Evolutionary conservation across 2,113 vertebrate species (phyloP).

Genomic region (Cranoglanis bouderius): DNA sequence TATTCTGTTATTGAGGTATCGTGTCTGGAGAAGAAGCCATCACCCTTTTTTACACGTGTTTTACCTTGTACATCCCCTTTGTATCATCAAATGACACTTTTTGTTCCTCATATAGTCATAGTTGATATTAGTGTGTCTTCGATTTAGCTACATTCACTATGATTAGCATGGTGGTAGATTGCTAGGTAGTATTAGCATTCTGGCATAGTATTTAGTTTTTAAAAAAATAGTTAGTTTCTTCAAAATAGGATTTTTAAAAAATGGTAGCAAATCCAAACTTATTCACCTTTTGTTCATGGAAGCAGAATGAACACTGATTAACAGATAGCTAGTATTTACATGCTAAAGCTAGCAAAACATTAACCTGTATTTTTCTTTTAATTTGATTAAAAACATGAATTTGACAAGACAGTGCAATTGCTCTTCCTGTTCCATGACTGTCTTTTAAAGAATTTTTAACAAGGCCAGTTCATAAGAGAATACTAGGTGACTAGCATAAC

Average conservation of each 20-base stretch:
- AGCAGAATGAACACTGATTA: background rate
- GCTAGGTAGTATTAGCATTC: background rate
- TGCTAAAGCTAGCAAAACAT: background rate
- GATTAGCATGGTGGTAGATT: background rate
- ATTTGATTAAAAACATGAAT: background rate
- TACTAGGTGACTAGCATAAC: background rate
- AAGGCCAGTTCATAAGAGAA: background rate
- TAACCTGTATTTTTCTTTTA: background rate
- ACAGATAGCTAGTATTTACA: background rate
- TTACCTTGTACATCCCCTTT: background rate
- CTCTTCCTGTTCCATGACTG: background rate
- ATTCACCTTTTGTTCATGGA: background rate
- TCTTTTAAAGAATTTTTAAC: background rate
- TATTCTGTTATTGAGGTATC: constrained; percentile 29
- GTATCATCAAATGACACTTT: background rate
- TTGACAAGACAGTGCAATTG: background rate
- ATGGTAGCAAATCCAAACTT: background rate
- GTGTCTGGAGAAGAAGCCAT: background rate
- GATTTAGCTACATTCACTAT: background rate
- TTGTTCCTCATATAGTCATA: background rate
- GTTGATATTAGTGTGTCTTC: background rate
- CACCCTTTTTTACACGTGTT: background rate
- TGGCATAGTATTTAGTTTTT: background rate
- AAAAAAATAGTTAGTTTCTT: background rate
- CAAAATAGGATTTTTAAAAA: background rate